A percentile compares a stretch with the other conserved stretches of the same genome.
These are phyloP conservation scores for Leptopilina drosophilae DNA, from an alignment of 2,888 invertebrate species.

Conservation along the genomic window DNA sequence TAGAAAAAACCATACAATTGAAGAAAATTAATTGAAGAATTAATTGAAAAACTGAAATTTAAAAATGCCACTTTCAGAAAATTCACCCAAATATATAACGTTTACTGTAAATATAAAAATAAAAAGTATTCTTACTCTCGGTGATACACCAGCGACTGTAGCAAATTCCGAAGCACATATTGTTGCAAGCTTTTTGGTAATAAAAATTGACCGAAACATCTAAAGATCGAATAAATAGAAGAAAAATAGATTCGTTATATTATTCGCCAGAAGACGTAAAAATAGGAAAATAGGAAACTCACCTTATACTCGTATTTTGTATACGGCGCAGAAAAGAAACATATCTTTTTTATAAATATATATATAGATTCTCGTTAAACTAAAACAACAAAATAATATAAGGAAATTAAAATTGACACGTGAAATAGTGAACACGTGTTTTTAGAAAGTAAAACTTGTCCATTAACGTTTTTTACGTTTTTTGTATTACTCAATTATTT, in stretches of 20 bases:
- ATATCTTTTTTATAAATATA: not conserved
- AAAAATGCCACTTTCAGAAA: no score
- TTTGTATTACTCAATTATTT: not conserved
- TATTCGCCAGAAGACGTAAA: not conserved
- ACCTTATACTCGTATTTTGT: not conserved
- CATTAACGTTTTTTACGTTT: not conserved
- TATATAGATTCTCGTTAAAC: not conserved
- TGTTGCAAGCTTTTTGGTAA: not conserved
- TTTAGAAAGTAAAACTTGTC: not conserved
- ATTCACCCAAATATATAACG: no score
- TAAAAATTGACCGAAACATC: conserved; percentile 21
- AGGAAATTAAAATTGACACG: not conserved
- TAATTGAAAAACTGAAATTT: no score
- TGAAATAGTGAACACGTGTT: conserved; percentile 1
- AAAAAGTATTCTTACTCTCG: conserved; percentile 13
- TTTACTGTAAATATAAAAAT: not conserved
- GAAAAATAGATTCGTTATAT: not conserved
- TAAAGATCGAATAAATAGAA: not conserved
- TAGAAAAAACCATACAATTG: no score
- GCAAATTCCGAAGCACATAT: conserved; percentile 1
- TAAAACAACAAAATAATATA: not conserved
- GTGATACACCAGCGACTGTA: conserved; percentile 12
- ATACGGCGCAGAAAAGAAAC: not conserved
- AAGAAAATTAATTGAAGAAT: no score
- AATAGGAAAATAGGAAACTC: not conserved